phyloP scores from a whole-genome alignment of 2,797 vertebrate species.

The Arrhamphus sclerolepis region DNA sequence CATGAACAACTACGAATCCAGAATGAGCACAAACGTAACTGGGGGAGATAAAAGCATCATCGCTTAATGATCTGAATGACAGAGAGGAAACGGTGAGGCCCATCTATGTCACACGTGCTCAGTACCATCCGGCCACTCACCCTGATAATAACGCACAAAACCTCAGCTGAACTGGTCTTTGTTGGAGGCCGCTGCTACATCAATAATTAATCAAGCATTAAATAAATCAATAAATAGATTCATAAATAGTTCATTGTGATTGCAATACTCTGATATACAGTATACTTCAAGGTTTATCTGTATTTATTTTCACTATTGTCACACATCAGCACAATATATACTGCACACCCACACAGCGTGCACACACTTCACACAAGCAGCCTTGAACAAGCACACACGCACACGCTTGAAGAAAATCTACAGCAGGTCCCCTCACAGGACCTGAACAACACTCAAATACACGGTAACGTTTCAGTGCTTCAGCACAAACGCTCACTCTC shows the following conservation, averaged over 20 bases:
- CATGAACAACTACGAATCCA: constrained; percentile 11
- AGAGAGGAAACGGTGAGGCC: constrained; percentile 20
- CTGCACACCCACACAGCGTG: constrained; percentile 15
- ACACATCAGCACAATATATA: constrained; percentile 62
- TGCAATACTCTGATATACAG: constrained; percentile 68
- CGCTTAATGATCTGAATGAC: constrained; percentile 41
- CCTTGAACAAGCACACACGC: constrained; percentile 28
- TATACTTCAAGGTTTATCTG: constrained; percentile 63
- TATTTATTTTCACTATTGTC: constrained; percentile 67
- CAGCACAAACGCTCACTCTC: constrained; percentile 9
- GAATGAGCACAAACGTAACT: constrained; percentile 2
- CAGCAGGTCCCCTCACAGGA: constrained; percentile 7
- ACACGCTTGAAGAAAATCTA: constrained; percentile 24
- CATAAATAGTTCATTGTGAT: constrained; percentile 66
- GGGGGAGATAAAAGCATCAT: constrained; percentile 51
- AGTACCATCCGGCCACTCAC: background rate
- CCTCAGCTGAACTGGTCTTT: constrained; percentile 24
- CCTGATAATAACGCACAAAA: background rate
- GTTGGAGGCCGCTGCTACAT: constrained; percentile 23
- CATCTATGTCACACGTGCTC: constrained; percentile 2
- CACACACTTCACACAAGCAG: constrained; percentile 10
- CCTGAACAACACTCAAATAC: constrained; percentile 16
- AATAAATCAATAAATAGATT: constrained; percentile 61
- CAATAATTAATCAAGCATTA: constrained; percentile 54
- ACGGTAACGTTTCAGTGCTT: constrained; percentile 11